A percentile compares a stretch with the other conserved stretches of the same genome.
phyloP scores from a whole-genome alignment of 2,797 vertebrate species.

The Synanceia verrucosa region DNA sequence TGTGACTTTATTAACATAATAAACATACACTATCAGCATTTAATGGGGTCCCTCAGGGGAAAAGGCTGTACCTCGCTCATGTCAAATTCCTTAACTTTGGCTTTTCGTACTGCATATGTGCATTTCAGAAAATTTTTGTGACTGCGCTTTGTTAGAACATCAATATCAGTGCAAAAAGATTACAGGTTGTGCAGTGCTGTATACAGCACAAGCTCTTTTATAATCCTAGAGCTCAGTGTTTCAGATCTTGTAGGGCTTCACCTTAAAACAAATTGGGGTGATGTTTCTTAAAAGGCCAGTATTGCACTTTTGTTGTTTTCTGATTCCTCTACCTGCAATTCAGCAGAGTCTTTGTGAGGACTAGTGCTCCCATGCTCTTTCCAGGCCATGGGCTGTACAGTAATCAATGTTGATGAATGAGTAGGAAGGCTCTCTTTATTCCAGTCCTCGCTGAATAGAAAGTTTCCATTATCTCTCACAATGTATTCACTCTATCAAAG shows the following conservation, averaged over 20 bases:
- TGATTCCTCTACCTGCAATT: slow-evolving; percentile 77
- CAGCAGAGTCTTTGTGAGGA: slow-evolving; percentile 80
- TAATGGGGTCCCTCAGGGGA: slow-evolving; percentile 39
- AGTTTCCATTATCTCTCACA: slow-evolving; percentile 97
- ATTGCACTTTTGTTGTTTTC: slow-evolving; percentile 80
- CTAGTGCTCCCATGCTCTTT: slow-evolving; percentile 79
- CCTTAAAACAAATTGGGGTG: slow-evolving; percentile 81
- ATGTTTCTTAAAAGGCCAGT: slow-evolving; percentile 77
- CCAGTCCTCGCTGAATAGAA: slow-evolving; percentile 91
- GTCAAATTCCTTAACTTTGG: slow-evolving; percentile 47
- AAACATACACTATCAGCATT: slow-evolving; percentile 77
- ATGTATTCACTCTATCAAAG: slow-evolving; percentile 98
- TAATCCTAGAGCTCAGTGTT: slow-evolving; percentile 49
- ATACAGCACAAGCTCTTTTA: slow-evolving; percentile 19
- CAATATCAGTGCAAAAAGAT: slow-evolving; percentile 4
- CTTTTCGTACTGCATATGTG: slow-evolving; percentile 39
- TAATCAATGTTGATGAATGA: slow-evolving; percentile 97
- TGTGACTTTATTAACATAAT: slow-evolving; percentile 87
- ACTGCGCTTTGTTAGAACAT: slow-evolving; percentile 23
- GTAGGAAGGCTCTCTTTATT: slow-evolving; percentile 94
- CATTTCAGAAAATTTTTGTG: slow-evolving; percentile 23
- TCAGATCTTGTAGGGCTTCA: slow-evolving; percentile 59
- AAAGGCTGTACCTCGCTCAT: slow-evolving; percentile 55
- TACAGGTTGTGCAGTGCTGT: slow-evolving; percentile 13
- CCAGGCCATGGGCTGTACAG: slow-evolving; percentile 82